Evolutionary conservation across 2,888 invertebrate species (phyloP).

Genomic region (Ennomos quercinarius): DNA sequence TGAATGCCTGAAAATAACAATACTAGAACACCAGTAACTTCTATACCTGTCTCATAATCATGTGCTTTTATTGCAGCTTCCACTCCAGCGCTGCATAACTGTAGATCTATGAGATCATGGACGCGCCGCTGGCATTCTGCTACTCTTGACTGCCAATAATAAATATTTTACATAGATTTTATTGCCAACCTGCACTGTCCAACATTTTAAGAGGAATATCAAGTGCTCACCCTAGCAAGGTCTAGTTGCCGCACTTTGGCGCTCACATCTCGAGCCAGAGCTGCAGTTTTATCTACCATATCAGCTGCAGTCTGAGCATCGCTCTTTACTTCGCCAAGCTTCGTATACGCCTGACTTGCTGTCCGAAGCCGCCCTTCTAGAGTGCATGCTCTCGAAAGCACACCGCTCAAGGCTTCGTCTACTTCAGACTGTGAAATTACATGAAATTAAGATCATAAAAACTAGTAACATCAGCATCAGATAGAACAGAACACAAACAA

Average conservation of each 20-base stretch:
- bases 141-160: constrained; percentile 89
- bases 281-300: constrained; percentile 95
- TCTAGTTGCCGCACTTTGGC: constrained; percentile 98
- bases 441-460: constrained; percentile 10
- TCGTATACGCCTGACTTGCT: constrained; percentile 92
- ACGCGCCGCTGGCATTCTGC: constrained; percentile 97
- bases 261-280: constrained; percentile 96
- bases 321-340: constrained; percentile 90
- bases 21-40: neutral
- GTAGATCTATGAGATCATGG: constrained; percentile 97
- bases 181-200: neutral
- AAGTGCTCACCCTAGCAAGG: constrained; percentile 90
- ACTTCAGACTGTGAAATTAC: constrained; percentile 85
- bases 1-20: neutral
- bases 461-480: constrained; percentile 41
- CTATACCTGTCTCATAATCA: constrained; percentile 94
- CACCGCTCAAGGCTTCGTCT: constrained; percentile 88
- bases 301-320: constrained; percentile 93
- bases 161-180: neutral
- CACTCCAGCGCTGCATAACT: constrained; percentile 98
- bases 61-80: constrained; percentile 96
- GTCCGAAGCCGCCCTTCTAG: constrained; percentile 92
- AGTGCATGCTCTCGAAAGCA: constrained; percentile 90
- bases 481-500: neutral
- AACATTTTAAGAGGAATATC: too few species aligned